phyloP scores from a whole-genome alignment of 2,113 vertebrate species.

The Arvicanthis niloticus region DNA sequence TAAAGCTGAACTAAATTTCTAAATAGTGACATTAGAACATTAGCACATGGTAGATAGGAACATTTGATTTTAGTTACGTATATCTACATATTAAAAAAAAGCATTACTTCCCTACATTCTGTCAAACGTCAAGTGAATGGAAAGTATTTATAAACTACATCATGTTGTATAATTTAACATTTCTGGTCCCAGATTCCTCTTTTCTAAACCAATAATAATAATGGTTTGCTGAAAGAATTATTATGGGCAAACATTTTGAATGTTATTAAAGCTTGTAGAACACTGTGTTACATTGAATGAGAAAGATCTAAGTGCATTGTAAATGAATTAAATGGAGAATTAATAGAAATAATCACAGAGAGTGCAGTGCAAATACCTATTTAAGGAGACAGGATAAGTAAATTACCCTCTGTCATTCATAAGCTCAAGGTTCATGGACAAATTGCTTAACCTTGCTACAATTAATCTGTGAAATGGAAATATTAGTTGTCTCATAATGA shows the following conservation, averaged over 20 bases:
- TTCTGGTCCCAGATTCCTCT: neutral
- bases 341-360: neutral
- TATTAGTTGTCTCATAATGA: neutral
- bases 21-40: neutral
- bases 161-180: neutral
- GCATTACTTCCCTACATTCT: neutral
- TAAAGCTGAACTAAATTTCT: constrained; percentile 8
- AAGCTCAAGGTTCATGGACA: neutral
- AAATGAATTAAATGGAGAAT: neutral
- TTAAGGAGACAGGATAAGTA: neutral
- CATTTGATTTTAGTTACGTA: neutral
- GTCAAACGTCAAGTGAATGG: neutral
- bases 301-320: neutral
- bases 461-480: constrained; percentile 57
- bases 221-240: neutral
- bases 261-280: neutral
- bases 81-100: neutral
- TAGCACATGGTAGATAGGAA: neutral
- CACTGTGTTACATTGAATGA: neutral
- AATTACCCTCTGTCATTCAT: neutral
- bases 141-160: neutral
- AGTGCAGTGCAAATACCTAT: neutral
- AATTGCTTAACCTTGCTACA: constrained; percentile 45
- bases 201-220: neutral
- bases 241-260: neutral